Conservation (phyloP, 2,888 invertebrate species). For the Zygothrica quintamaculata region DNA sequence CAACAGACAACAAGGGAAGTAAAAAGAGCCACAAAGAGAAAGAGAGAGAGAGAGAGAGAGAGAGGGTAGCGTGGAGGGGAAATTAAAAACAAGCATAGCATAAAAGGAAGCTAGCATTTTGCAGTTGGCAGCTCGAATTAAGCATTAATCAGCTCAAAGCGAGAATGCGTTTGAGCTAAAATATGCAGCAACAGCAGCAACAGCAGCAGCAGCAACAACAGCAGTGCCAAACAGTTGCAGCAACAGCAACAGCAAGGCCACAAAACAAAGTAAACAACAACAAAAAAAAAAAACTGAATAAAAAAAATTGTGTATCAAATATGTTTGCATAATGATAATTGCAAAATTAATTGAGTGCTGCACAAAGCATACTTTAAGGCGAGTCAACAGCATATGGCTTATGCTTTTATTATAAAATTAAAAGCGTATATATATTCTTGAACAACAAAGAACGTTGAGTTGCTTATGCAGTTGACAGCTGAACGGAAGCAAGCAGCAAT, state of each 20-base stretch:
- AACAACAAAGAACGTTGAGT: too few species aligned
- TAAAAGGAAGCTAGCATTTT: slow-evolving; percentile 8
- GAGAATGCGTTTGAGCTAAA: slow-evolving; percentile 66
- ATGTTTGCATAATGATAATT: slow-evolving; percentile 60
- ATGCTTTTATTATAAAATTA: too few species aligned
- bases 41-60: background rate
- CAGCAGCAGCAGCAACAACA: background rate
- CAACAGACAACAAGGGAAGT: background rate
- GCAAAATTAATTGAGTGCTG: slow-evolving; percentile 62
- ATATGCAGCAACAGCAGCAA: slow-evolving; percentile 27
- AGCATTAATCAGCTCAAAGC: slow-evolving; percentile 39
- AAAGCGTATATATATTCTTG: too few species aligned
- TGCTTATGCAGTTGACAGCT: too few species aligned
- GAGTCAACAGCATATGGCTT: too few species aligned
- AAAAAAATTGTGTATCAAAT: slow-evolving; percentile 7
- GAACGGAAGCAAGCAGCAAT: too few species aligned
- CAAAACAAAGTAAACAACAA: too few species aligned
- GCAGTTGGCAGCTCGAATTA: slow-evolving; percentile 11
- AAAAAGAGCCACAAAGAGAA: background rate
- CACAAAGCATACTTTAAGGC: slow-evolving; percentile 70
- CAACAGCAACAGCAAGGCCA: too few species aligned
- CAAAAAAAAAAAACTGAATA: background rate
- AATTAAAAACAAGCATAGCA: background rate
- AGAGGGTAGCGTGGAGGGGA: background rate
- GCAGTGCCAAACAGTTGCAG: too few species aligned